Evolutionary conservation across 2,113 vertebrate genomes (phyloP), one percentile per base, ranked within the genome.

Genomic region (Trinectes maculatus): DNA sequence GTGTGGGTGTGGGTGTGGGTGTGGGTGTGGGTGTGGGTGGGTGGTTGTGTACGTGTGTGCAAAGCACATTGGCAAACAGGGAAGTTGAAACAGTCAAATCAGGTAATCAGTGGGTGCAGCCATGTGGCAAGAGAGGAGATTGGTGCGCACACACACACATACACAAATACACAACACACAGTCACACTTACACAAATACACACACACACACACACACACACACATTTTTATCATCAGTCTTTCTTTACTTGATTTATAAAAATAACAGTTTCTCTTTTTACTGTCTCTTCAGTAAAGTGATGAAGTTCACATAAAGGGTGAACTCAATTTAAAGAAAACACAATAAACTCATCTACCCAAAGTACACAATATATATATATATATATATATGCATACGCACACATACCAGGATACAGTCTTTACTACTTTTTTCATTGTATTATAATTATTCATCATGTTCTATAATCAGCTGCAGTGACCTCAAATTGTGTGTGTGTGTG

Each of bases 61-160:
- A 71, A 75, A 85, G 78, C 72, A 66, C 24, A 80, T 84, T 69
- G 56, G 87, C 71, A 89, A 89, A 89, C 84, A 89, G 42, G 24
- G 80, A 75, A 59, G 82, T 79, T 82, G 82, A 85, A 87, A 85
- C 77, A 83, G 84, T 85, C 82, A 86, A 85, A 89, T 87, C 85
- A 85, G 80, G 70, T 82, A 89, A 89, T 85, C 78, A 80, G 63
- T 0, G 47, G 63, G 87, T 74, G 85, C 86, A 85, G 79, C 70
- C 86, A 86, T 85, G 84, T 83, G 86, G 82, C 57, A 83, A 86
- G 71, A 74, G 65, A 82, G 70, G 57, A 80, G 81, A 86, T 86
- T 86, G 83, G 25, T 31, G 42, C 59, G 43, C 66, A 61, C 64
- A 55, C 67, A 49, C 70, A 55, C 69, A 54, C 48, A 56, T 51